Percentiles rank a stretch among this genome's conserved stretches.
phyloP scores from a whole-genome alignment of 2,113 vertebrate genomes.

The Callospermophilus lateralis region DNA sequence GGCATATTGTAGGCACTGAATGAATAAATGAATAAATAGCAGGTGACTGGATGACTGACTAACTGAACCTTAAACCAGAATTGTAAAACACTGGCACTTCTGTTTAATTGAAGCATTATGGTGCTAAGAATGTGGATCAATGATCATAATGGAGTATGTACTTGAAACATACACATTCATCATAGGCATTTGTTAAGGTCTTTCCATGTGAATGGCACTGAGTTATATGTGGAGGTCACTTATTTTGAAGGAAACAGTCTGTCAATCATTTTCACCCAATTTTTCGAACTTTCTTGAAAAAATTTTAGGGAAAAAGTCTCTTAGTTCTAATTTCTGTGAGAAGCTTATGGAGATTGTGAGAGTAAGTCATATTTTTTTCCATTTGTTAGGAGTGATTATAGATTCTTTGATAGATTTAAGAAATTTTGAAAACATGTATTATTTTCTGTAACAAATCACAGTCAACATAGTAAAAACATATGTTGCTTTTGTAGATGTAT shows the following conservation, averaged over 20 bases:
- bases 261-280: constrained; percentile 41
- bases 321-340: constrained; percentile 3
- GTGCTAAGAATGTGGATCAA: not conserved
- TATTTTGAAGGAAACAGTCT: too few species aligned
- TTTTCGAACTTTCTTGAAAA: constrained; percentile 42
- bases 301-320: not conserved
- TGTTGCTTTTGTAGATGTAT: not conserved
- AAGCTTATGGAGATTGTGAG: not conserved
- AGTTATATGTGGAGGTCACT: not conserved
- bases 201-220: constrained; percentile 3
- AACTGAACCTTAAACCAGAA: not conserved
- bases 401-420: constrained; percentile 50
- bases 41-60: not conserved
- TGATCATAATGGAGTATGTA: not conserved
- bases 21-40: not conserved
- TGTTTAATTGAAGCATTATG: constrained; percentile 26
- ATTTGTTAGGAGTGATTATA: not conserved
- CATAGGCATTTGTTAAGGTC: not conserved
- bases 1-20: not conserved
- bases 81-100: constrained; percentile 41
- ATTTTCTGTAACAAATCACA: constrained; percentile 21
- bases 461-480: not conserved
- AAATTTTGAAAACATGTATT: constrained; percentile 16
- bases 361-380: constrained; percentile 39
- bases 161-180: not conserved